Base-by-base conservation (phyloP, 2,888 invertebrate species). In the Tortricodes alternella region DNA sequence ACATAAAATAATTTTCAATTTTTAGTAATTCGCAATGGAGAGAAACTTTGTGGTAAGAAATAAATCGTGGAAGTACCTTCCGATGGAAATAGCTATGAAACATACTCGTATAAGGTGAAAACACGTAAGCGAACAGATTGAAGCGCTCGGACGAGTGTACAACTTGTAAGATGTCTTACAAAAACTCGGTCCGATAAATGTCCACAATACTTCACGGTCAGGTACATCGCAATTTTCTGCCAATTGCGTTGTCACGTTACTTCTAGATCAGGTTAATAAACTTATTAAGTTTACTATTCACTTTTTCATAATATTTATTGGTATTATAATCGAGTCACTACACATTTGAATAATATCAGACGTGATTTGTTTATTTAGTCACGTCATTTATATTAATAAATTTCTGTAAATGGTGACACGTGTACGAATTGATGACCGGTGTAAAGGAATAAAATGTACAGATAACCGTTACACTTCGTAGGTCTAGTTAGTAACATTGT, bases 221-320 rank as follows among this genome's bases (percentile, higher is more conserved):
- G 78, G 79, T 79, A 80, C 82, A 78, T 78, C 72, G 73, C 78
- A 74, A 84, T 80, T 79, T 74, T 68, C 64, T 61, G 70, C 72
- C 76, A 77, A 80, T 81, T 80, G 78, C 78, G 67, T 74, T 73
- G 82, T 83, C 83, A 85, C 82, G 84, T 76, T 70, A 73, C 15
- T 41, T 34, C 70, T 73, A 66, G 74, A 76, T 72, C 78, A 76
- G 83, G 83, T 83, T 80, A 81, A 83, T 81, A 83, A 83, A 83
- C 84, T 75, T 80, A 76, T 50, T 56, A 44, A 48, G 53, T 53
- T 43, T 55, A 55, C 41, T 13, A 55, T 35, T 43, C 35, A 21
- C 48, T 43, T 55, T 44, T 49, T 55, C 43, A 41, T 37, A 8
- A 29, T 11, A 15, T 21, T 4, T 18, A 44, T 48, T 35, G n/a